Evolutionary conservation across 2,888 invertebrate species (phyloP).

Genomic region (Hirtodrosophila confusa): DNA sequence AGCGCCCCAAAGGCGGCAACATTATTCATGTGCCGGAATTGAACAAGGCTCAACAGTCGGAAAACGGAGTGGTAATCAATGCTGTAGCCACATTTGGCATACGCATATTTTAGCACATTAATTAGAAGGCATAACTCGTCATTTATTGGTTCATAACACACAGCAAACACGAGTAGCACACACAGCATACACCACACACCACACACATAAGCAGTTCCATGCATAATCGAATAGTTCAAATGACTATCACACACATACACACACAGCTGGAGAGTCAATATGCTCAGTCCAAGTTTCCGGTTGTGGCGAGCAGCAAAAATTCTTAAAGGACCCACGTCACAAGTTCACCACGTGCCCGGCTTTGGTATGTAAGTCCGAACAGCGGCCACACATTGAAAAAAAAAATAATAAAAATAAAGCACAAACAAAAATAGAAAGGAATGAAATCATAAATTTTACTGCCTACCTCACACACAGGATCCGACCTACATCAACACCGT

Average conservation of each 20-base stretch:
- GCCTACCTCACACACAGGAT: slow-evolving; percentile 4
- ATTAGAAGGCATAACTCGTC: slow-evolving; percentile 71
- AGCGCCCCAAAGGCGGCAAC: slow-evolving; percentile 13
- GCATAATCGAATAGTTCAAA: slow-evolving; percentile 65
- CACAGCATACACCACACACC: slow-evolving; percentile 10
- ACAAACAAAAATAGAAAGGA: slow-evolving; percentile 29
- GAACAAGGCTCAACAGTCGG: slow-evolving; percentile 21
- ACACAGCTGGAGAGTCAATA: slow-evolving; percentile 37
- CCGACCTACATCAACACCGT: slow-evolving; percentile 56
- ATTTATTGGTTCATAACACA: slow-evolving; percentile 65
- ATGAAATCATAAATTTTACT: slow-evolving; percentile 62
- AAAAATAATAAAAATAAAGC: slow-evolving; percentile 17
- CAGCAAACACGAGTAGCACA: background rate
- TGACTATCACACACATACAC: slow-evolving; percentile 32
- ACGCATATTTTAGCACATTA: slow-evolving; percentile 69
- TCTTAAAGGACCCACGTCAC: slow-evolving; percentile 2
- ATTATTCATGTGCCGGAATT: slow-evolving; percentile 49
- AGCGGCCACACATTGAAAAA: slow-evolving; percentile 15
- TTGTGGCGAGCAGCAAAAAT: background rate
- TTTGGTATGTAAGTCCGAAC: slow-evolving; percentile 34
- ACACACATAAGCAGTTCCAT: slow-evolving; percentile 21
- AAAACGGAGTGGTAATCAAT: slow-evolving; percentile 19
- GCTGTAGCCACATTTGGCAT: slow-evolving; percentile 52
- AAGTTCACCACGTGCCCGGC: slow-evolving; percentile 14
- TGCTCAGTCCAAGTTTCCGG: slow-evolving; percentile 14